Conservation (phyloP, 1,140 invertebrate genomes). For the Drosophila nigrodunni region DNA sequence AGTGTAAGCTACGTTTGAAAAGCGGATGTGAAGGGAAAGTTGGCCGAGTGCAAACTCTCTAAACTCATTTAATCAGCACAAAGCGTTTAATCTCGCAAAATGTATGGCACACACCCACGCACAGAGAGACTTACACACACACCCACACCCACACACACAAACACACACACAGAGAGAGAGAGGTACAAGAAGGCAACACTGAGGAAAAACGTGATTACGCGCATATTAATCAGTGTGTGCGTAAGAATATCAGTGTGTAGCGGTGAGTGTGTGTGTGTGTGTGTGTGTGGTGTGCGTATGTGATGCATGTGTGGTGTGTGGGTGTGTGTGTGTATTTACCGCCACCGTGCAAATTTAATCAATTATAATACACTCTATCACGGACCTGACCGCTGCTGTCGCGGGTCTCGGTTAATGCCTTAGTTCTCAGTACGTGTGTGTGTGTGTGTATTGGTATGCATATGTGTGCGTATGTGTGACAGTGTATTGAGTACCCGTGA, state of each 20-base stretch:
- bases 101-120: conserved; percentile 44
- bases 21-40: conserved; percentile 32
- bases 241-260: conserved; percentile 1
- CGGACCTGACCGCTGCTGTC: conserved; percentile 39
- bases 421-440: conserved; percentile 2
- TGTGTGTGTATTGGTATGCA: not conserved
- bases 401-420: conserved; percentile 6
- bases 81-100: conserved; percentile 74
- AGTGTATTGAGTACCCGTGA: conserved; percentile 33
- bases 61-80: conserved; percentile 74
- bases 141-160: conserved; percentile 10
- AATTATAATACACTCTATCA: conserved; percentile 65
- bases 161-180: conserved; percentile 8
- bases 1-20: conserved; percentile 7
- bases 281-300: conserved; percentile 2
- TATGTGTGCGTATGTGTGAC: conserved; percentile 2
- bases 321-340: conserved; percentile 5
- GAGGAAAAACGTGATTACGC: conserved; percentile 39
- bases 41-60: conserved; percentile 47
- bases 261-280: conserved; percentile 4
- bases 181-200: not conserved
- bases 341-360: conserved; percentile 65
- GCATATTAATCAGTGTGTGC: conserved; percentile 54
- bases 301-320: not conserved
- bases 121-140: not conserved